Percentiles rank a stretch among this genome's conserved stretches.
Evolutionary conservation across 2,797 vertebrate species (phyloP).

Genomic region (Macrochelys suwanniensis): DNA sequence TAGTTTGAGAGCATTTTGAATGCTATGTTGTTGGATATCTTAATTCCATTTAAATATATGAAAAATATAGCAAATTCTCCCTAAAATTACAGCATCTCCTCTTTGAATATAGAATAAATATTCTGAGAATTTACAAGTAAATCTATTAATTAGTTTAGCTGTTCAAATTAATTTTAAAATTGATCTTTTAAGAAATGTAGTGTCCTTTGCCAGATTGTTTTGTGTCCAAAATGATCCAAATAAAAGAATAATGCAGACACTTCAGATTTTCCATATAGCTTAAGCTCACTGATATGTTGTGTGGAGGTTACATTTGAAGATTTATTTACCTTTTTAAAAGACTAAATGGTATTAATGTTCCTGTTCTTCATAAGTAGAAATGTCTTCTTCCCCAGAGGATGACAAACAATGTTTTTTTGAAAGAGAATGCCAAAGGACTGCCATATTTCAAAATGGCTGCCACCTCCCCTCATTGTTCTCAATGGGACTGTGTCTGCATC

Average conservation of each 20-base stretch:
- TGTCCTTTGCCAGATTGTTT: not conserved
- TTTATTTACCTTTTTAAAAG: not conserved
- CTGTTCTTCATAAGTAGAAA: not conserved
- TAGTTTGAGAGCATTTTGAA: not conserved
- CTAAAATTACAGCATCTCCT: not conserved
- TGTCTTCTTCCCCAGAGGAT: not conserved
- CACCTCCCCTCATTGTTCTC: not conserved
- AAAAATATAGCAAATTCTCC: not conserved
- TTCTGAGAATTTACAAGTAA: not conserved
- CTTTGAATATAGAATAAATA: not conserved
- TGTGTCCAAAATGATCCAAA: not conserved
- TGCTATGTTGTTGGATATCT: not conserved
- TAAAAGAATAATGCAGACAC: fast-evolving
- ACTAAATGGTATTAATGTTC: not conserved
- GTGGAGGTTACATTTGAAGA: not conserved
- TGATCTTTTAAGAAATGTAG: not conserved
- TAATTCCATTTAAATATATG: not conserved
- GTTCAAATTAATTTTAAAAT: not conserved
- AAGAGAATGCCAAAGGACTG: not conserved
- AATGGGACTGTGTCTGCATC: not conserved
- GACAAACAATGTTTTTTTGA: not conserved
- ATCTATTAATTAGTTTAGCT: not conserved
- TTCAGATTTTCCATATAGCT: not conserved
- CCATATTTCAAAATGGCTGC: not conserved
- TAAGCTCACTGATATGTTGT: not conserved